A percentile compares a stretch with the other conserved stretches of the same genome.
Conservation (phyloP, 1,140 invertebrate genomes). For the Drosophila sproati region DNA sequence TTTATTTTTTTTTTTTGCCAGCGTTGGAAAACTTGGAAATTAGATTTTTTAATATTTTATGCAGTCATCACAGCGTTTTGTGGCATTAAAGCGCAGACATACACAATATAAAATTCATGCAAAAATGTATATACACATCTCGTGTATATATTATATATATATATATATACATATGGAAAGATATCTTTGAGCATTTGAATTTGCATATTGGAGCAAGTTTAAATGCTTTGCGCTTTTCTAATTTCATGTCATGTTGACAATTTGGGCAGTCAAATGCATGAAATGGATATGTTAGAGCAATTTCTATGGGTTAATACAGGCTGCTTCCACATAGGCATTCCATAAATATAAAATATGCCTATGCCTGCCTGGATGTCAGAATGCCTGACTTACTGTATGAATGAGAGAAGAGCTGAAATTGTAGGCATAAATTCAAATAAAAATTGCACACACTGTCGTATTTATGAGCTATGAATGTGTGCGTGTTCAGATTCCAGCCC, state of each 20-base stretch:
- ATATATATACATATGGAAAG: constrained; percentile 10
- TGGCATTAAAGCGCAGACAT: constrained; percentile 61
- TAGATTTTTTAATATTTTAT: constrained; percentile 81
- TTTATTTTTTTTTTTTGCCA: constrained; percentile 25
- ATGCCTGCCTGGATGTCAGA: constrained; percentile 2
- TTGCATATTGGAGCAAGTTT: constrained; percentile 58
- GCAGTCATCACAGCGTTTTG: constrained; percentile 65
- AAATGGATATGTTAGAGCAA: constrained; percentile 60
- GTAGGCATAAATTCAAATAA: constrained; percentile 23
- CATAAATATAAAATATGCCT: constrained; percentile 37
- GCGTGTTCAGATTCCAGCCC: not conserved
- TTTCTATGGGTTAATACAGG: constrained; percentile 16
- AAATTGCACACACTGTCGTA: constrained; percentile 10
- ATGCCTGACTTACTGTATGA: constrained; percentile 29
- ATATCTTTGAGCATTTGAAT: constrained; percentile 56
- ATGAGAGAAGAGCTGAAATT: constrained; percentile 3
- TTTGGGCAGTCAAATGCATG: constrained; percentile 73
- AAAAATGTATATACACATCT: constrained; percentile 52
- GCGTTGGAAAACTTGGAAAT: constrained; percentile 63
- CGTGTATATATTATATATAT: not conserved
- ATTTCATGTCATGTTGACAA: constrained; percentile 78
- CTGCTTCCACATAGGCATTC: constrained; percentile 15
- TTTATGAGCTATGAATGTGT: not conserved
- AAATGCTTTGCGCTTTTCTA: constrained; percentile 76
- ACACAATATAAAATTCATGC: constrained; percentile 68